Conservation (phyloP, 2,797 vertebrate species). For the Spea hammondii region DNA sequence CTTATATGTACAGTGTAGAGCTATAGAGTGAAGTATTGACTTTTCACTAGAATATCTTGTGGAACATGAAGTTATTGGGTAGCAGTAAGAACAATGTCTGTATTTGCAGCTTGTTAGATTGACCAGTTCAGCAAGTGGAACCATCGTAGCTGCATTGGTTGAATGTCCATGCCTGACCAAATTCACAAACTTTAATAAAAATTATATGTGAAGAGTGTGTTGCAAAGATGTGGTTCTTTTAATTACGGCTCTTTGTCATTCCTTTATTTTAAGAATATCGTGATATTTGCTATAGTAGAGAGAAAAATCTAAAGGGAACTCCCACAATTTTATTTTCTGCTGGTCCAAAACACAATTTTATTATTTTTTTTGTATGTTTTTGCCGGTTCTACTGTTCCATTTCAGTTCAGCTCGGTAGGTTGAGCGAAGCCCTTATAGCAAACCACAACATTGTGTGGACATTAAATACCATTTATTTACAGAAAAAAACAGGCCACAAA, state of each 20-base stretch:
- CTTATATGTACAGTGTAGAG: constrained; percentile 31
- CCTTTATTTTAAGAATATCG: too few species aligned
- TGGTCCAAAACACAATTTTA: too few species aligned
- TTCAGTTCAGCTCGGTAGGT: too few species aligned
- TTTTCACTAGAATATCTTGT: constrained; percentile 18
- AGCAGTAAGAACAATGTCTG: constrained; percentile 14
- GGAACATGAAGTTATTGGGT: constrained; percentile 17
- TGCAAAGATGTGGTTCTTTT: constrained; percentile 1
- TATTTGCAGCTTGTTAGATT: constrained; percentile 31
- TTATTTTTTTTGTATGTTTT: too few species aligned
- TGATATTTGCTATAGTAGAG: too few species aligned
- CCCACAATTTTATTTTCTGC: too few species aligned
- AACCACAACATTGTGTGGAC: too few species aligned
- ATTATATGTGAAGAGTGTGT: constrained; percentile 7
- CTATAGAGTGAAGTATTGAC: constrained; percentile 17
- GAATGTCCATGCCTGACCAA: constrained; percentile 37
- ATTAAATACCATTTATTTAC: too few species aligned
- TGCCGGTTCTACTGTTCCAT: too few species aligned
- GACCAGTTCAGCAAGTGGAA: constrained; percentile 29
- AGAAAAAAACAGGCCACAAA: too few species aligned
- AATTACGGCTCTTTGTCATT: neutral
- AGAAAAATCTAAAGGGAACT: too few species aligned
- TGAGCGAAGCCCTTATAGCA: too few species aligned
- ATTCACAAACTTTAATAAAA: constrained; percentile 33
- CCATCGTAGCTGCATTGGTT: constrained; percentile 19